Base-by-base conservation (phyloP, 2,797 vertebrate species). In the Halcyon smyrnensis region DNA sequence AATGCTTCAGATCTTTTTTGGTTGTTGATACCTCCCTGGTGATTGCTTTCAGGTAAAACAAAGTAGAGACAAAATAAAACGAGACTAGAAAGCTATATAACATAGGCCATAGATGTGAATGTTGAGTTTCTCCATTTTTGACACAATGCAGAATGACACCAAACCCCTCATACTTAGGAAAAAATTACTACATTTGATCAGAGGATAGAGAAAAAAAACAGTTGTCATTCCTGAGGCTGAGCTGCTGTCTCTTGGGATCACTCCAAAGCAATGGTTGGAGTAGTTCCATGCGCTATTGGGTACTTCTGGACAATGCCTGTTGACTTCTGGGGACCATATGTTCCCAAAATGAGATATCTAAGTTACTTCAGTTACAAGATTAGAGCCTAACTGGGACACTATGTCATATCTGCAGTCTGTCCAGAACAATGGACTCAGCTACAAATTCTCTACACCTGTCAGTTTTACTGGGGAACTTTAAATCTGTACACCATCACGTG, bases 241-340 rank as follows among this genome's bases (percentile, higher is more conserved):
- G 36, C 56, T 59, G 32, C 30, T 68, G 12, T 37, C 37, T 48
- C 60, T 43, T 45, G 15, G 23, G 24, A 63, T 68, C 34, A 8
- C 23, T 30, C n/a, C 25, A 60, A 37, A 88, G 15, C 41, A 63
- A 23, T 8, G 21, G 6, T 16, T 67, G 43, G 48, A 57, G 34
- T 27, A 28, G 19, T 32, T 37, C 15, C 1, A 2, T 10, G 16
- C 0, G 0, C 16, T 71, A 14, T 11, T 30, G 14, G 30, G 25
- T 37, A 15, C 13, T 30, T 23, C 48, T 68, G 48, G 17, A 36
- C 32, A 51, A 87, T 18, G 30, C 4, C 11, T 51, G 3, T 34
- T 65, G 41, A 41, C 12, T 60, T 82, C 27, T 69, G 45, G 60
- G 27, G 24, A 32, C 8, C 6, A 60, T 59, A 15, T 36, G 18